phyloP scores from a whole-genome alignment of 23 tunicate genomes.

The Corella eumyota region DNA sequence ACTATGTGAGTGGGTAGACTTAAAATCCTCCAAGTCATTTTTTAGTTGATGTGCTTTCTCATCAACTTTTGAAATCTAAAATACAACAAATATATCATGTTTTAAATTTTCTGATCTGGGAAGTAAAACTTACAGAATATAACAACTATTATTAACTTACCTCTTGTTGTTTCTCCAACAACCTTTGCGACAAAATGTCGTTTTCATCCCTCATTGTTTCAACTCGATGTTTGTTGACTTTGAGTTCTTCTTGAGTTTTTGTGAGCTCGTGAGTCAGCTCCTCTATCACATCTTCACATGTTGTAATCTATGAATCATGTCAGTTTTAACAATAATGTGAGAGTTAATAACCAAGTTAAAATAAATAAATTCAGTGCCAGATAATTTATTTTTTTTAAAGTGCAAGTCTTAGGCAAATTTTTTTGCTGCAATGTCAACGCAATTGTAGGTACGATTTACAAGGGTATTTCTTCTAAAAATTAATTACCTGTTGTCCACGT shows the following conservation, averaged over 20 bases:
- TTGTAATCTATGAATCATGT: conserved; percentile 31
- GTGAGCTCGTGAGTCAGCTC: conserved; percentile 66
- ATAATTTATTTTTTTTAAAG: no score
- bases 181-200: conserved; percentile 45
- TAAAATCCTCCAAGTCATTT: conserved; percentile 41
- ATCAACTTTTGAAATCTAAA: conserved; percentile 23
- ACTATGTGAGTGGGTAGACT: conserved; percentile 58
- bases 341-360: no score
- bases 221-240: conserved; percentile 35
- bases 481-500: conserved; percentile 43
- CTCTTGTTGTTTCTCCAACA: conserved; percentile 59
- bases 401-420: no score
- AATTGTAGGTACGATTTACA: no score
- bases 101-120: no score
- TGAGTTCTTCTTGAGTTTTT: conserved; percentile 47
- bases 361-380: no score
- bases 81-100: no score
- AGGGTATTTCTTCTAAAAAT: no score
- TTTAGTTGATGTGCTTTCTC: conserved; percentile 18
- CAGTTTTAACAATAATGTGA: no score
- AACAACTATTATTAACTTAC: conserved; percentile 5
- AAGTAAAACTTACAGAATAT: background rate
- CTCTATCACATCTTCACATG: conserved; percentile 76
- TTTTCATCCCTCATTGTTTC: conserved; percentile 57
- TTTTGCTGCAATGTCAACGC: no score